Conservation (phyloP, 1,140 invertebrate species). For the Solenopsis fugax region DNA sequence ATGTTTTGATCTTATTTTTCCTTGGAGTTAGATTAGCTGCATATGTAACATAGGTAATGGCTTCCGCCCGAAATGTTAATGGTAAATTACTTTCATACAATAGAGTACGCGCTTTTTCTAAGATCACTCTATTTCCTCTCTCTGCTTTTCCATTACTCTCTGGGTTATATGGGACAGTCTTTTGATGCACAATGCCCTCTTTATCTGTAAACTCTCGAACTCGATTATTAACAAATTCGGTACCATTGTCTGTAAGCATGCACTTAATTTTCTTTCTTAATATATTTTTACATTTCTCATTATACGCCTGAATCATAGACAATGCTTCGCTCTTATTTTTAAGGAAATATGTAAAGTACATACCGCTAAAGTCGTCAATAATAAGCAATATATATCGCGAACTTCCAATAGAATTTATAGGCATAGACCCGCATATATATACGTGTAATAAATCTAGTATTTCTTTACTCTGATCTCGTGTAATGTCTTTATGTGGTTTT, state of each 20-base stretch:
- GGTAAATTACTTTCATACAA: not conserved
- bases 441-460: not conserved
- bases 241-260: not conserved
- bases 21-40: not conserved
- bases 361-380: not conserved
- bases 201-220: not conserved
- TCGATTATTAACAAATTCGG: not conserved
- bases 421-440: not conserved
- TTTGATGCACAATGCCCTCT: not conserved
- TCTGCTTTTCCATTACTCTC: constrained; percentile 19
- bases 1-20: not conserved
- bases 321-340: constrained; percentile 1
- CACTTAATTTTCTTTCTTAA: not conserved
- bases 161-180: not conserved
- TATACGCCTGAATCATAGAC: not conserved
- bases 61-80: not conserved
- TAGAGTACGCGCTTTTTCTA: not conserved
- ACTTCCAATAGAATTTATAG: not conserved
- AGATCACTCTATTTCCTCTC: not conserved
- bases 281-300: not conserved
- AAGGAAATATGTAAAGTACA: constrained; percentile 10
- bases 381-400: not conserved
- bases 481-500: not conserved
- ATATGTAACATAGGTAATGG: not conserved
- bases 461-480: not conserved